These are phyloP conservation scores for Zaprionus davidi DNA, from an alignment of 1,140 invertebrate species.

Conservation along the genomic window DNA sequence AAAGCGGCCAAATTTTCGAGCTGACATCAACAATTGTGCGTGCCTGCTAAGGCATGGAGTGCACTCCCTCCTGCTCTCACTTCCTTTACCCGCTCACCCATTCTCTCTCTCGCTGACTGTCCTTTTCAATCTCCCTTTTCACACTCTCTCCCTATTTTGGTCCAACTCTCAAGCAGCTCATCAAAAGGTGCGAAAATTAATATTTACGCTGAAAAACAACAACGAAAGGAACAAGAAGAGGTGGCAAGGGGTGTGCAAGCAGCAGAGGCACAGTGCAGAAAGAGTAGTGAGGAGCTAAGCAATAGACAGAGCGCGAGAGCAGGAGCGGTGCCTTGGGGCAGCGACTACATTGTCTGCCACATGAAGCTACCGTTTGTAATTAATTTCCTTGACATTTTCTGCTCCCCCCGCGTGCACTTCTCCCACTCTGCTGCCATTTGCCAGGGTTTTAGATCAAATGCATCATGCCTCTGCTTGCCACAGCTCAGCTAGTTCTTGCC, in stretches of 20 bases:
- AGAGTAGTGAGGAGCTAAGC: neutral
- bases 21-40: constrained; percentile 15
- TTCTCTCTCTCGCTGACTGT: neutral
- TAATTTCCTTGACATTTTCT: constrained; percentile 49
- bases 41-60: neutral
- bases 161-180: constrained; percentile 30
- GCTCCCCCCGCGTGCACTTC: neutral
- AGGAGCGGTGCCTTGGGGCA: neutral
- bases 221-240: constrained; percentile 10
- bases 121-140: neutral
- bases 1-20: constrained; percentile 1
- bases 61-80: neutral
- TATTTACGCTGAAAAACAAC: constrained; percentile 58
- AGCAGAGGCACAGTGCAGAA: neutral
- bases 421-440: constrained; percentile 48
- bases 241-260: neutral
- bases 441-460: constrained; percentile 70
- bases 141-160: neutral
- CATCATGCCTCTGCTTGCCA: constrained; percentile 44
- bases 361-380: constrained; percentile 46
- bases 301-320: neutral
- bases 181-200: constrained; percentile 75
- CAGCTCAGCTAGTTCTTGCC: no score
- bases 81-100: neutral
- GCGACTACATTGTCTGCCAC: constrained; percentile 27